phyloP scores from a whole-genome alignment of 2,797 vertebrate species.

The Chelonia mydas region DNA sequence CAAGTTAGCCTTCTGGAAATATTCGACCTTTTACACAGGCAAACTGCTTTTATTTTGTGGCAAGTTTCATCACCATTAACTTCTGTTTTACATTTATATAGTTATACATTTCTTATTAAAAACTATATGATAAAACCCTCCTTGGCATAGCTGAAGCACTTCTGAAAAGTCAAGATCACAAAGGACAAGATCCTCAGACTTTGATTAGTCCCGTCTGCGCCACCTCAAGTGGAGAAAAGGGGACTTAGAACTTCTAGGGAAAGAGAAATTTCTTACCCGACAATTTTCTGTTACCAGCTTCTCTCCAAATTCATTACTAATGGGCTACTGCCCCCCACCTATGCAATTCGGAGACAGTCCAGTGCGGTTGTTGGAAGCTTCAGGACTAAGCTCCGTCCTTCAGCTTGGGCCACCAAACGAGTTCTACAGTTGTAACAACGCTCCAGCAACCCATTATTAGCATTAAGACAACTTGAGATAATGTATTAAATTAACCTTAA shows the following conservation, averaged over 20 bases:
- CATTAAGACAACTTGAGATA: background rate
- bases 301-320: background rate
- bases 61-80: background rate
- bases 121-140: background rate
- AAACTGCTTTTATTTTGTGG: background rate
- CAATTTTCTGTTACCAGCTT: background rate
- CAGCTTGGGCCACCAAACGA: background rate
- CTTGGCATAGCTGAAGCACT: background rate
- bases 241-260: background rate
- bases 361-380: background rate
- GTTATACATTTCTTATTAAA: background rate
- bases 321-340: background rate
- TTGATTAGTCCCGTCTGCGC: background rate
- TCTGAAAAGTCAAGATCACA: background rate
- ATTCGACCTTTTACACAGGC: background rate
- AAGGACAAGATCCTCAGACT: background rate
- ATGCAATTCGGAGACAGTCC: background rate
- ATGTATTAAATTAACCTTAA: background rate
- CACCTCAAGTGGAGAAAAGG: background rate
- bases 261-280: background rate
- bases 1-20: background rate
- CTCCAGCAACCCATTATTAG: background rate
- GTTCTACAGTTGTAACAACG: background rate
- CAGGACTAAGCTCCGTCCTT: background rate
- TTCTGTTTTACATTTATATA: background rate